Evolutionary conservation across 2,113 vertebrate genomes (phyloP).

Genomic region (Strigops habroptila): DNA sequence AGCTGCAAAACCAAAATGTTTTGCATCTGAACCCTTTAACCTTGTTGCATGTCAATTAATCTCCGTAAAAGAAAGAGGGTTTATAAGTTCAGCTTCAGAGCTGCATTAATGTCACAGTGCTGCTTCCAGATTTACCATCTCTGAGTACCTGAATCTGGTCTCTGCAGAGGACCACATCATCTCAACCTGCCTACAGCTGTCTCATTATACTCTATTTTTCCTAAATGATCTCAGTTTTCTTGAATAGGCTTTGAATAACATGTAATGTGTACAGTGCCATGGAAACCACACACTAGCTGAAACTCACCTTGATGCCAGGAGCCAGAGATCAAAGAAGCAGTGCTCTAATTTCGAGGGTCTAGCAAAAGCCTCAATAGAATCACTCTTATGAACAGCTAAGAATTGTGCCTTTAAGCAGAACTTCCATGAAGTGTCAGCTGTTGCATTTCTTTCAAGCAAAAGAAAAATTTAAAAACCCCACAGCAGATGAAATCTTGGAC

Average conservation of each 20-base stretch:
- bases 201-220: neutral
- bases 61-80: neutral
- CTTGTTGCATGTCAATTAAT: neutral
- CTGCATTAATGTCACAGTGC: neutral
- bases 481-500: neutral
- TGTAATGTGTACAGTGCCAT: neutral
- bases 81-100: neutral
- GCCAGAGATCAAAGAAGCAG: neutral
- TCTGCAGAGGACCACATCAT: neutral
- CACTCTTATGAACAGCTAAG: neutral
- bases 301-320: neutral
- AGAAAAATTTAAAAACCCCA: neutral
- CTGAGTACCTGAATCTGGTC: neutral
- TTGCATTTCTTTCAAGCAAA: neutral
- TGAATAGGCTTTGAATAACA: neutral
- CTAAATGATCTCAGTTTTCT: neutral
- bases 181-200: neutral
- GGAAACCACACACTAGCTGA: neutral
- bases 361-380: neutral
- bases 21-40: neutral
- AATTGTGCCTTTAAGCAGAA: neutral
- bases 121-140: neutral
- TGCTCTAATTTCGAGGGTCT: rapidly evolving
- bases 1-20: neutral
- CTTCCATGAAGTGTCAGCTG: neutral